Conservation (phyloP, 2,888 invertebrate species). For the Prenolepis imparis region DNA sequence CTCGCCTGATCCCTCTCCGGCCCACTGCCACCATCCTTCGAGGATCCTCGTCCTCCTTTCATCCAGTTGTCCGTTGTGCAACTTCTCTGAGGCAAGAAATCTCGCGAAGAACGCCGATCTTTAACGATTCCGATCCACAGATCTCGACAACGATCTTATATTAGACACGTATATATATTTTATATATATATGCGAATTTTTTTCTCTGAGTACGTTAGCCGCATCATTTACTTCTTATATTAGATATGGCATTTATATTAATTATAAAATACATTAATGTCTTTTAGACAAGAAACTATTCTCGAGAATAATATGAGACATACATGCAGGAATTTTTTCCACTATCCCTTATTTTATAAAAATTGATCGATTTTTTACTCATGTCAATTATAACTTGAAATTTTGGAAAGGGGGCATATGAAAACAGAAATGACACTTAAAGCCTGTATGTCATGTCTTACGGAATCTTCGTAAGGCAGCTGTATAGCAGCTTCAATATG, state of each 20-base stretch:
- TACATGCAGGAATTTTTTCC: too few species aligned
- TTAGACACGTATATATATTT: not conserved
- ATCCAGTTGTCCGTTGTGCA: slow-evolving; percentile 23
- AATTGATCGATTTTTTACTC: too few species aligned
- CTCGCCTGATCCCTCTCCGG: slow-evolving; percentile 61
- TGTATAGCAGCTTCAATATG: not conserved
- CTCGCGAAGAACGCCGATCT: slow-evolving; percentile 29
- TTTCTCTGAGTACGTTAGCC: not conserved
- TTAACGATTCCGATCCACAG: slow-evolving; percentile 3
- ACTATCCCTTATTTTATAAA: too few species aligned
- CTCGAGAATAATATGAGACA: too few species aligned
- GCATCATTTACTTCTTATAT: not conserved
- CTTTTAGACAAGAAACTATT: not conserved
- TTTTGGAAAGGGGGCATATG: not conserved
- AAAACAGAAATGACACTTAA: not conserved
- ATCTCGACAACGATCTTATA: not conserved
- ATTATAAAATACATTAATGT: not conserved
- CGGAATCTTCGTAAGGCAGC: not conserved
- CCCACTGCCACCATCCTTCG: slow-evolving; percentile 64
- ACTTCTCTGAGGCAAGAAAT: slow-evolving; percentile 49
- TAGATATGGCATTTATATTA: not conserved
- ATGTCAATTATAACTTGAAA: not conserved
- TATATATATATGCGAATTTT: not conserved
- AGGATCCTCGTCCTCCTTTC: slow-evolving; percentile 58
- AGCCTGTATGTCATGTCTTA: not conserved